A percentile compares a stretch with the other conserved stretches of the same genome.
Conservation (phyloP, 1,140 invertebrate genomes). For the Zaprionus africanus region DNA sequence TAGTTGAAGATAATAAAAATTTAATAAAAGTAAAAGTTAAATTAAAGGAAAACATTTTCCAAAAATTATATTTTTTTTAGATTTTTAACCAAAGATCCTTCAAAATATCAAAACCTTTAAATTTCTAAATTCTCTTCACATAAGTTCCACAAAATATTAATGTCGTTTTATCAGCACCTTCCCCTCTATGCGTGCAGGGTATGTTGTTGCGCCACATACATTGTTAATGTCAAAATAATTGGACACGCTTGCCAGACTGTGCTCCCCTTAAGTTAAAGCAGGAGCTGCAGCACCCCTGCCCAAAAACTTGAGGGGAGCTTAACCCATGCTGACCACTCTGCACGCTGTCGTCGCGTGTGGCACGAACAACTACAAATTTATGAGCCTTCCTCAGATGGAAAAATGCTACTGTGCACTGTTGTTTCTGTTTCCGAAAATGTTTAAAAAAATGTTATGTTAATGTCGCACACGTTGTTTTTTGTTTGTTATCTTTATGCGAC, state of each 20-base stretch:
- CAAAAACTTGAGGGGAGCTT: neutral
- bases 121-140: too few species aligned
- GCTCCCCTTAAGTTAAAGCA: slow-evolving; percentile 13
- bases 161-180: neutral
- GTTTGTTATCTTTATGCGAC: slow-evolving; percentile 47
- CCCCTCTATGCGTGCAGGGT: slow-evolving; percentile 13
- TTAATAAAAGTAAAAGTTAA: neutral
- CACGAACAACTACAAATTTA: slow-evolving; percentile 71
- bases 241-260: slow-evolving; percentile 72
- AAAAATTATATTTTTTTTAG: too few species aligned
- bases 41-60: too few species aligned
- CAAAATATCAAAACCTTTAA: neutral
- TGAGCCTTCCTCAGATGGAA: slow-evolving; percentile 47
- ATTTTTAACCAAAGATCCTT: too few species aligned
- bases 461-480: slow-evolving; percentile 45
- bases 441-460: slow-evolving; percentile 70
- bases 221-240: slow-evolving; percentile 83
- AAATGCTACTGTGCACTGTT: slow-evolving; percentile 47
- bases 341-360: slow-evolving; percentile 69
- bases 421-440: slow-evolving; percentile 21
- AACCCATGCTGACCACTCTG: neutral
- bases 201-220: slow-evolving; percentile 73
- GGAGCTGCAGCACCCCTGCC: slow-evolving; percentile 29
- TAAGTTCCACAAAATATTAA: too few species aligned
- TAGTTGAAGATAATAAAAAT: neutral